phyloP scores from a whole-genome alignment of 2,113 vertebrate species.

The Physeter macrocephalus region DNA sequence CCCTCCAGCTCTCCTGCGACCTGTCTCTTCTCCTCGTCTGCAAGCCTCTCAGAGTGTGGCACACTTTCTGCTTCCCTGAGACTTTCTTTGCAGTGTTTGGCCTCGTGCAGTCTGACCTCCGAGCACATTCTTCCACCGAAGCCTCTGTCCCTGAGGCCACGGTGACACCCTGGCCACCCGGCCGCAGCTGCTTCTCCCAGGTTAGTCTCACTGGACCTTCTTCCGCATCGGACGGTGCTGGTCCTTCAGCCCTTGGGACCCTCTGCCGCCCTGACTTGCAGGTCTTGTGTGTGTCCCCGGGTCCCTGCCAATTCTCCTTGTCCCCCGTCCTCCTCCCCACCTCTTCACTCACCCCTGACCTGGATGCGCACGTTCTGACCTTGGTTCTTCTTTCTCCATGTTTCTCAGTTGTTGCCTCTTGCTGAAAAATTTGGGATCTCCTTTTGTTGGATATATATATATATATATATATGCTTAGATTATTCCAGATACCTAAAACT shows the following conservation, averaged over 20 bases:
- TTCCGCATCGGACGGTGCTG: not conserved
- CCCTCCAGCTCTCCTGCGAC: not conserved
- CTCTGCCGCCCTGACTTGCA: not conserved
- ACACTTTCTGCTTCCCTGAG: rapidly evolving
- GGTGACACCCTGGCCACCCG: too few species aligned
- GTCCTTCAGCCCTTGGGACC: not conserved
- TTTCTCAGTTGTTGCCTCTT: not conserved
- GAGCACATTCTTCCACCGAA: not conserved
- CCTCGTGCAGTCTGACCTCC: not conserved
- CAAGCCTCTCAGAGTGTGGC: not conserved
- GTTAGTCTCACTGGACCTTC: not conserved
- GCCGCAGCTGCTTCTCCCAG: not conserved
- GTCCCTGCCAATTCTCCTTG: too few species aligned
- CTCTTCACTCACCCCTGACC: not conserved
- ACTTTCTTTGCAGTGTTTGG: not conserved
- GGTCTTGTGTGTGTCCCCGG: not conserved
- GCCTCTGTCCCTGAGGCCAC: not conserved
- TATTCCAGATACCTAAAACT: not conserved
- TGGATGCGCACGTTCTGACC: rapidly evolving
- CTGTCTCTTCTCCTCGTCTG: not conserved
- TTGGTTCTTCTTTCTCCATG: not conserved
- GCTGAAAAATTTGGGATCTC: not conserved
- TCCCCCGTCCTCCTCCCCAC: rapidly evolving
- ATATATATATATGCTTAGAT: not conserved
- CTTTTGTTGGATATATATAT: not conserved